phyloP scores from a whole-genome alignment of 2,888 invertebrate genomes.

The Euzophera pinguis region DNA sequence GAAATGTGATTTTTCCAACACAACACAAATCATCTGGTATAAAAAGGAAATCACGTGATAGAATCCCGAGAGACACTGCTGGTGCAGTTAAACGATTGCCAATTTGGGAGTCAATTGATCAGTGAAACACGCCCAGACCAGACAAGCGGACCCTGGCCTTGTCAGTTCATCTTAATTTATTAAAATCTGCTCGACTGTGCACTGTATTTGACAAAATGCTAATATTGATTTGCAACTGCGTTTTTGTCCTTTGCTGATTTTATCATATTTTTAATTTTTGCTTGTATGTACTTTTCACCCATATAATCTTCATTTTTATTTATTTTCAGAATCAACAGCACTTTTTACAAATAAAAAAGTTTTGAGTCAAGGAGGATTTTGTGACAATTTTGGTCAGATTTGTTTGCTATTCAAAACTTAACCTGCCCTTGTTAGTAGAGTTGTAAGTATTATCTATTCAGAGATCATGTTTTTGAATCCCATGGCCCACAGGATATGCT shows the following conservation, averaged over 20 bases:
- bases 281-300: too few species aligned
- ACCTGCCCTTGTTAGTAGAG: too few species aligned
- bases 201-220: constrained; percentile 16
- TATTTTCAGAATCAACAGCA: too few species aligned
- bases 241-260: background rate
- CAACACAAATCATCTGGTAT: background rate
- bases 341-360: too few species aligned
- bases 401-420: too few species aligned
- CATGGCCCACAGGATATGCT: too few species aligned
- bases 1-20: background rate
- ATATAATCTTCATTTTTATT: too few species aligned
- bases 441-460: too few species aligned
- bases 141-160: constrained; percentile 36
- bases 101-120: constrained; percentile 3
- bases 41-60: background rate
- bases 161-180: constrained; percentile 49
- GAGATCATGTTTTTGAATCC: too few species aligned
- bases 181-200: constrained; percentile 30
- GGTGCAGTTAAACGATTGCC: background rate
- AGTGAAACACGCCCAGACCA: constrained; percentile 18
- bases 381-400: too few species aligned
- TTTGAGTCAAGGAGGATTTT: too few species aligned
- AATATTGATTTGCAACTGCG: constrained; percentile 3
- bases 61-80: background rate
- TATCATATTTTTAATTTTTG: background rate